Evolutionary conservation across 2,888 invertebrate species (phyloP).

Genomic region (Proisotoma minuta): DNA sequence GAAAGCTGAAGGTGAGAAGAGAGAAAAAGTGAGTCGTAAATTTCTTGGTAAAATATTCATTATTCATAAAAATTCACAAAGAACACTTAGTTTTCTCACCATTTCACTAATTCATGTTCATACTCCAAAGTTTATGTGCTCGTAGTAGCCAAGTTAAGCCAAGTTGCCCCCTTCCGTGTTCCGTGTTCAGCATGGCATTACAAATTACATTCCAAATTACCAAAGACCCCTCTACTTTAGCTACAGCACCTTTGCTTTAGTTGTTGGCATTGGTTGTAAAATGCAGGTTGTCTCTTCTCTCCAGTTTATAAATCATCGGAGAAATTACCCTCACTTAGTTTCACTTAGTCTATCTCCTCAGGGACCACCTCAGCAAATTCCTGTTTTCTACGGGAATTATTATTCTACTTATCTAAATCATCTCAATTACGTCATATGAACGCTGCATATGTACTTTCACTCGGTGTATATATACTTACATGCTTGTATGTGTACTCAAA

Average conservation of each 20-base stretch:
- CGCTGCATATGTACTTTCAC: no score
- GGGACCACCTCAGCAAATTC: not conserved
- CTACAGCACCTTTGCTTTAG: not conserved
- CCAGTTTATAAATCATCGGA: not conserved
- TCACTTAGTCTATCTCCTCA: not conserved
- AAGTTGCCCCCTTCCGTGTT: not conserved
- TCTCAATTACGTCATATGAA: slow-evolving; percentile 5
- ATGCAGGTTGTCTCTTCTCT: slow-evolving; percentile 5
- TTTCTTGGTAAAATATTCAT: slow-evolving; percentile 3
- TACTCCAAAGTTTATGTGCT: slow-evolving; percentile 3
- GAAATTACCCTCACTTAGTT: slow-evolving; percentile 5
- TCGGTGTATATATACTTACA: no score
- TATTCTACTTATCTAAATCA: slow-evolving; percentile 3
- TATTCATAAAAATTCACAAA: slow-evolving; percentile 6
- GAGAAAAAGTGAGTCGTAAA: no score
- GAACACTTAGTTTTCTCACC: slow-evolving; percentile 5
- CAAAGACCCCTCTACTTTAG: not conserved
- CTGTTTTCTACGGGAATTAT: not conserved
- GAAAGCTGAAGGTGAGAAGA: no score
- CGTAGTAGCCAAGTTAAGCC: no score
- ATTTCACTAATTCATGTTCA: slow-evolving; percentile 6
- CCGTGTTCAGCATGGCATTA: not conserved
- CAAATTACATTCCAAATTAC: slow-evolving; percentile 5
- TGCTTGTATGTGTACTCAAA: no score
- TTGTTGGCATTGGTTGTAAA: not conserved